Conservation (phyloP, 2,888 invertebrate genomes). For the Metallyticus violacea region DNA sequence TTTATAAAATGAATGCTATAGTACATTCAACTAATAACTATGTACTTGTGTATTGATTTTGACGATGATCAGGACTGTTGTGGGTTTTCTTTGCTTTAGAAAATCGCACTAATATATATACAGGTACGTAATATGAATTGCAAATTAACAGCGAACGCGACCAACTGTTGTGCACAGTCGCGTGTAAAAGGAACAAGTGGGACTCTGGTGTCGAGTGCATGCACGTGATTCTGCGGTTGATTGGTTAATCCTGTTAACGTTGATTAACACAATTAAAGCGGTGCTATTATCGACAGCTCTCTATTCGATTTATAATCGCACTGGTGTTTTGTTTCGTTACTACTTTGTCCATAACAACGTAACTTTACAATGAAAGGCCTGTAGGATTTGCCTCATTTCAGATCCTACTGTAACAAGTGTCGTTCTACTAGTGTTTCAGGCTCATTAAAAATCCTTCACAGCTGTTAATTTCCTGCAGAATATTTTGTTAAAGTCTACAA, state of each 20-base stretch:
- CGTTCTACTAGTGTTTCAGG: too few species aligned
- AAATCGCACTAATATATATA: not conserved
- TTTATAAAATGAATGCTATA: too few species aligned
- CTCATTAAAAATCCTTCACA: too few species aligned
- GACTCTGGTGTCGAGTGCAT: not conserved
- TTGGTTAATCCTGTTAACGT: not conserved
- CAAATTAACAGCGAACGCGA: not conserved
- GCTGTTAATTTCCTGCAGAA: too few species aligned
- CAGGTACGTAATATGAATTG: not conserved
- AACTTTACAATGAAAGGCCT: not conserved
- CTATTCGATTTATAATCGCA: not conserved
- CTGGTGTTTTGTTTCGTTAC: not conserved
- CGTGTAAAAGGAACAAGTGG: not conserved
- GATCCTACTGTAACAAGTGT: not conserved
- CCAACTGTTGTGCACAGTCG: not conserved
- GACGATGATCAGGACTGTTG: too few species aligned
- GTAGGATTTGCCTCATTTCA: too few species aligned
- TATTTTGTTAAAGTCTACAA: too few species aligned
- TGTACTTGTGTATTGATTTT: too few species aligned
- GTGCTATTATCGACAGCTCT: not conserved
- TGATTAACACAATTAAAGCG: constrained; percentile 11
- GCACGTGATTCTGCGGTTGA: not conserved
- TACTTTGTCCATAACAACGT: not conserved
- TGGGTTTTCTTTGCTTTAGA: not conserved
- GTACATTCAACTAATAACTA: too few species aligned